Evolutionary conservation across 2,888 invertebrate species (phyloP).

Genomic region (Panzeria rudis): DNA sequence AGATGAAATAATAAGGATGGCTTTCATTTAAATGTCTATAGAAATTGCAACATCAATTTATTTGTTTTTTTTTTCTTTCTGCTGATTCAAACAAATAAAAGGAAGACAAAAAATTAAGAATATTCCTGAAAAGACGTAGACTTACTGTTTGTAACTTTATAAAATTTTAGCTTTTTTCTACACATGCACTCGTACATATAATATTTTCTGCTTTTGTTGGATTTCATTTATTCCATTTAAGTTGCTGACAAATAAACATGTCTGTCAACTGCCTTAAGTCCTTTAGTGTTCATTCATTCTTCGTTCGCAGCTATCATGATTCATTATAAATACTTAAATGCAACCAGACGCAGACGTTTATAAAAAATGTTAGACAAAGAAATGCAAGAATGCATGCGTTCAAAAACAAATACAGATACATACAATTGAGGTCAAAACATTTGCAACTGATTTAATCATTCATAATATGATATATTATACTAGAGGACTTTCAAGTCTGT

Average conservation of each 20-base stretch:
- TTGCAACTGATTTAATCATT: not conserved
- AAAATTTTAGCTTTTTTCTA: not conserved
- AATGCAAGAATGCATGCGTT: not conserved
- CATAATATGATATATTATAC: too few species aligned
- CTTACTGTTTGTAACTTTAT: constrained; percentile 5
- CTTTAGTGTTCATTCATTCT: constrained; percentile 12
- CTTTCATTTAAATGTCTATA: constrained; percentile 6
- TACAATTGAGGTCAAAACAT: not conserved
- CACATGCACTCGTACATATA: not conserved
- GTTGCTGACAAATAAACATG: constrained; percentile 60
- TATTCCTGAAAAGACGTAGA: not conserved
- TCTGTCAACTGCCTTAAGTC: constrained; percentile 60
- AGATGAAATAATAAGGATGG: constrained; percentile 30
- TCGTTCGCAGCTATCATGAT: constrained; percentile 34
- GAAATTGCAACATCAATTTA: constrained; percentile 33
- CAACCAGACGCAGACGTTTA: constrained; percentile 27
- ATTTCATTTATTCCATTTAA: constrained; percentile 34
- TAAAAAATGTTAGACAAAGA: constrained; percentile 16
- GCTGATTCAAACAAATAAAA: constrained; percentile 23
- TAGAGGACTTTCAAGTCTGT: too few species aligned
- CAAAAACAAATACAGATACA: not conserved
- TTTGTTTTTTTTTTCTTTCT: not conserved
- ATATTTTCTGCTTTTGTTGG: not conserved
- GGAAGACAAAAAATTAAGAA: not conserved
- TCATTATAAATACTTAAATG: constrained; percentile 36